phyloP scores from a whole-genome alignment of 2,797 vertebrate species.

The Esox masquinongy region DNA sequence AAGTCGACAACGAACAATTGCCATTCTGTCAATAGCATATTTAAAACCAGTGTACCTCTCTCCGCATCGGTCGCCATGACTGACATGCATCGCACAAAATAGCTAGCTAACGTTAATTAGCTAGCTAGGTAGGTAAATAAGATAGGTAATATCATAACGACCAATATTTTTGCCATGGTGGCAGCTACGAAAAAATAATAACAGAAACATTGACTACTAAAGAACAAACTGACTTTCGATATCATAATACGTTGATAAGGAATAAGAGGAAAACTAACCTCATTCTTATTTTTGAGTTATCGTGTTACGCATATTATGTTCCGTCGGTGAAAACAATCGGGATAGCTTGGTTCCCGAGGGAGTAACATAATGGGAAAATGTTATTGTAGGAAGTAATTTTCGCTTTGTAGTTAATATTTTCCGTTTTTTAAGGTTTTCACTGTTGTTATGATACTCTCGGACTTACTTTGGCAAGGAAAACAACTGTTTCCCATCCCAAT shows the following conservation, averaged over 20 bases:
- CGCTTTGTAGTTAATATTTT: neutral
- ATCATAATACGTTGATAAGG: neutral
- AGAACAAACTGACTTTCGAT: neutral
- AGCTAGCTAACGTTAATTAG: neutral
- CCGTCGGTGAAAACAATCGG: neutral
- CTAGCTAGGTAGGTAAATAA: too few relatives aligned
- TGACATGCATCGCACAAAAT: neutral
- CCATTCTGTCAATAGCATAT: neutral
- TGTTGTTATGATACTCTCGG: too few relatives aligned
- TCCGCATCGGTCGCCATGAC: neutral
- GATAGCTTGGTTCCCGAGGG: neutral
- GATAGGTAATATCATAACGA: neutral
- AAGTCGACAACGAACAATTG: neutral
- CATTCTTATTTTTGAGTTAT: neutral
- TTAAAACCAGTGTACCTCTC: neutral
- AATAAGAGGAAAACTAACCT: slow-evolving; percentile 1
- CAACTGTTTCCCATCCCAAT: too few relatives aligned
- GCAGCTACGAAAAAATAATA: neutral
- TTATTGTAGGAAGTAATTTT: neutral
- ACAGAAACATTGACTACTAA: neutral
- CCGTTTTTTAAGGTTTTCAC: too few relatives aligned
- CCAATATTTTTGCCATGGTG: neutral
- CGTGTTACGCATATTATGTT: neutral
- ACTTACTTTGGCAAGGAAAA: too few relatives aligned
- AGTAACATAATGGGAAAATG: neutral